These are phyloP conservation scores for Apostichopus japonicus DNA, from an alignment of 35 echinoderm and acorn worm species.

Conservation along the genomic window DNA sequence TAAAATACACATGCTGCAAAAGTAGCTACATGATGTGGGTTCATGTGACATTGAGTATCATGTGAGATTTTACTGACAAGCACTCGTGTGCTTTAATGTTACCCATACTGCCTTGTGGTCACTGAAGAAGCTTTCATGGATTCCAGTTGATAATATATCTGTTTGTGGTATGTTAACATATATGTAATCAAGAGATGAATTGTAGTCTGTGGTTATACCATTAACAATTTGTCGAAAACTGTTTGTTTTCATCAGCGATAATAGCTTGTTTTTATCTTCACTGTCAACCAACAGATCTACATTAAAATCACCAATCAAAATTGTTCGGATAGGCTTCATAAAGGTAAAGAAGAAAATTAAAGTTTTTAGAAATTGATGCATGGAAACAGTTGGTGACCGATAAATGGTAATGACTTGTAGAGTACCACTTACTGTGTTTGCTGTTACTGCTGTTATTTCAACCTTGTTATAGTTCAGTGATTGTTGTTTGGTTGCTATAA, in stretches of 20 bases:
- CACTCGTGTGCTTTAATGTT: background rate
- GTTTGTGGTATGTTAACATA: background rate
- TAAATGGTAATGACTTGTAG: background rate
- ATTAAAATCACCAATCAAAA: constrained; percentile 55
- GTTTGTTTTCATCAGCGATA: background rate
- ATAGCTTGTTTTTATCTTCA: background rate
- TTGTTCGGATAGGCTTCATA: background rate
- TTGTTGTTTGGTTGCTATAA: background rate
- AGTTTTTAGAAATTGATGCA: too few species aligned
- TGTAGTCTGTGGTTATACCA: constrained; percentile 16
- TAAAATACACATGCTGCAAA: too few species aligned
- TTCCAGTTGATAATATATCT: background rate
- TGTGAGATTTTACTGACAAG: too few species aligned
- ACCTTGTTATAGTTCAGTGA: too few species aligned
- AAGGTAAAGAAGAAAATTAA: too few species aligned
- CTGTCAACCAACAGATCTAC: constrained; percentile 6
- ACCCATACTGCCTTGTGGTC: constrained; percentile 33
- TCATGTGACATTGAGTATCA: too few species aligned
- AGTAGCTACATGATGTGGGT: too few species aligned
- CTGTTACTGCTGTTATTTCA: too few species aligned
- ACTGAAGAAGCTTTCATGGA: constrained; percentile 36
- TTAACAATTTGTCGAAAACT: constrained; percentile 23
- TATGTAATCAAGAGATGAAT: constrained; percentile 42
- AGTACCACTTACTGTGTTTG: background rate
- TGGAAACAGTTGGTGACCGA: background rate